A percentile compares a stretch with the other conserved stretches of the same genome.
These are phyloP conservation scores for Neoitamus cyanurus DNA, from an alignment of 2,888 invertebrate species.

Conservation along the genomic window DNA sequence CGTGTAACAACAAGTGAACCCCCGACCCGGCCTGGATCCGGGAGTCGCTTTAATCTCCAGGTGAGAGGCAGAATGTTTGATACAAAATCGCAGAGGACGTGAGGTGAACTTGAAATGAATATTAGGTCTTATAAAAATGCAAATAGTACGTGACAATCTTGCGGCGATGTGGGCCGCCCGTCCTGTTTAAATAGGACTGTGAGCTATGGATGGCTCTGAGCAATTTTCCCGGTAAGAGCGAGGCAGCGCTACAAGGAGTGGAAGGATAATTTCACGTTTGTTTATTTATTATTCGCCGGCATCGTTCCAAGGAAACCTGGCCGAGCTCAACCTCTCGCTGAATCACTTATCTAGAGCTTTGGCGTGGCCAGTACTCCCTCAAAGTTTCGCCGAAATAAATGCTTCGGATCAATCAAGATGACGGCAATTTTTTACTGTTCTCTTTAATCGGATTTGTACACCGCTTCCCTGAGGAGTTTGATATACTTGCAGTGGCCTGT, in stretches of 20 bases:
- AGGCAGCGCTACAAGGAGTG: neutral
- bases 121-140: slow-evolving; percentile 46
- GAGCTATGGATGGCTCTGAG: neutral
- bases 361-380: neutral
- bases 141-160: slow-evolving; percentile 52
- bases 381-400: slow-evolving; percentile 44
- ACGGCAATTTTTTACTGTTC: slow-evolving; percentile 50
- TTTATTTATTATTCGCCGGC: neutral
- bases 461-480: slow-evolving; percentile 16
- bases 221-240: neutral
- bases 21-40: neutral
- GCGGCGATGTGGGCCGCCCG: slow-evolving; percentile 7
- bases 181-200: neutral
- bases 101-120: slow-evolving; percentile 50
- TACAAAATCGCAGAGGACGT: slow-evolving; percentile 48
- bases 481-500: neutral
- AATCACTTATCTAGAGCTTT: neutral
- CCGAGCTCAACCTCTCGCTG: neutral
- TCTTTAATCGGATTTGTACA: slow-evolving; percentile 49
- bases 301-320: neutral
- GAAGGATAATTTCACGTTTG: neutral
- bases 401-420: slow-evolving; percentile 51
- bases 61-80: neutral
- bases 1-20: slow-evolving; percentile 10
- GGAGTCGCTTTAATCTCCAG: slow-evolving; percentile 1